Base-by-base conservation (phyloP, 2,888 invertebrate genomes). In the Aspidiotus rigidus region DNA sequence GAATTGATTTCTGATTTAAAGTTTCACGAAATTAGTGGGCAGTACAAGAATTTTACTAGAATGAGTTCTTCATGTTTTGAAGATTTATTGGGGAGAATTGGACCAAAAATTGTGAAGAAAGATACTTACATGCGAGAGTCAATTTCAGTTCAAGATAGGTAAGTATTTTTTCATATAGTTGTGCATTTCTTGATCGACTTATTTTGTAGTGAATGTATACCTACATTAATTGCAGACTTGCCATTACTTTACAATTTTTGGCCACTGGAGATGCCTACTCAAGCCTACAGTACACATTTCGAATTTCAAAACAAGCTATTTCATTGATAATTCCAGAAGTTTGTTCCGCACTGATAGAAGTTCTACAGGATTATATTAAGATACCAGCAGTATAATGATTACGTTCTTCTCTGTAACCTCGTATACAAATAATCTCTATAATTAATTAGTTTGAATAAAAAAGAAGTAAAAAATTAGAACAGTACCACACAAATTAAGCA, bases 41-140 rank as follows among this genome's bases (percentile, higher is more conserved):
- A 56, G 16, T 56, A 56, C 15, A 56, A 56, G 15, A 56, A 56
- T 56, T 56, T 56, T 15, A 56, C n/a, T 13, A 11, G 56, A 11
- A 8, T 56, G 56, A 56, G 13, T 11, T 16, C 10, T 56, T 56
- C 56, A 56, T 56, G 56, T 56, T 56, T 56, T 56, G 56, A 56
- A 16, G 13, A 56, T 56, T 15, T 56, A 15, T n/a, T 56, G n/a
- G 8, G n/a, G 13, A 15, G 8, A 56, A 56, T 56, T 56, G 56
- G 56, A 16, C 56, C 56, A 16, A 56, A 8, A 8, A 56, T 56
- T 10, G 15, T 8, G 16, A 56, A 16, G 16, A 56, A 56, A 15
- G 56, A 56, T 16, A 56, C 56, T n/a, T n/a, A n/a, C n/a, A n/a
- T n/a, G n/a, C 49, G 49, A 49, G 49, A 49, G 49, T 11, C 49